Evolutionary conservation across 1,140 invertebrate genomes (phyloP).

Genomic region (Thalassaphorura encarpata): DNA sequence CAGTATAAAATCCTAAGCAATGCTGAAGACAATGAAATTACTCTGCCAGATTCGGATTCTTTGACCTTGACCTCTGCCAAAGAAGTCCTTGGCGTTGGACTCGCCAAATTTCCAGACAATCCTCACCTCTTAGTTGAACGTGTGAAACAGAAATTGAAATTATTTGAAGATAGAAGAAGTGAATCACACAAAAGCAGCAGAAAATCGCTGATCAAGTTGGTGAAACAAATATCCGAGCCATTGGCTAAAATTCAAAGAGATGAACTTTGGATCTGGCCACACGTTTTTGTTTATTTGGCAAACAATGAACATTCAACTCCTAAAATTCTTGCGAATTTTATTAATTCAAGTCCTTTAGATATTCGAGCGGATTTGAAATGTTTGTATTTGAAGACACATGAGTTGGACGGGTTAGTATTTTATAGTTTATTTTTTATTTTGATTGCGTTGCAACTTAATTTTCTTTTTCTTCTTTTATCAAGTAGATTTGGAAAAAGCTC

Average conservation of each 20-base stretch:
- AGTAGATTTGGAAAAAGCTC: neutral
- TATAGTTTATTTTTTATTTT: neutral
- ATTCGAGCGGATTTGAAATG: neutral
- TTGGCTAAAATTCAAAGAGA: neutral
- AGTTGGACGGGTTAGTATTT: neutral
- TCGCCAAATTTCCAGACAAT: neutral
- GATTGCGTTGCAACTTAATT: neutral
- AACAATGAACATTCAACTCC: no score
- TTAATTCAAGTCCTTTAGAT: no score
- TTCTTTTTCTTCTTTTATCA: neutral
- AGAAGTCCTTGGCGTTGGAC: neutral
- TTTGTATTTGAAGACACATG: neutral
- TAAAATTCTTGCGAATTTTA: no score
- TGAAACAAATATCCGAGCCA: neutral
- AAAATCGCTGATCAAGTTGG: no score
- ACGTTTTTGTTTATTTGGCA: neutral
- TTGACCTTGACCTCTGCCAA: neutral
- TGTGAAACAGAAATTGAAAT: no score
- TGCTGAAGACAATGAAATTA: neutral
- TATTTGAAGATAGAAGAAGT: neutral
- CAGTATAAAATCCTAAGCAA: neutral
- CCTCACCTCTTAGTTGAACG: neutral
- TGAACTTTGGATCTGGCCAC: neutral
- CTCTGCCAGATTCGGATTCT: neutral
- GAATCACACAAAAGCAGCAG: neutral